These are phyloP conservation scores for Macrobrachium rosenbergii DNA, from an alignment of 1,140 invertebrate species.

Conservation along the genomic window DNA sequence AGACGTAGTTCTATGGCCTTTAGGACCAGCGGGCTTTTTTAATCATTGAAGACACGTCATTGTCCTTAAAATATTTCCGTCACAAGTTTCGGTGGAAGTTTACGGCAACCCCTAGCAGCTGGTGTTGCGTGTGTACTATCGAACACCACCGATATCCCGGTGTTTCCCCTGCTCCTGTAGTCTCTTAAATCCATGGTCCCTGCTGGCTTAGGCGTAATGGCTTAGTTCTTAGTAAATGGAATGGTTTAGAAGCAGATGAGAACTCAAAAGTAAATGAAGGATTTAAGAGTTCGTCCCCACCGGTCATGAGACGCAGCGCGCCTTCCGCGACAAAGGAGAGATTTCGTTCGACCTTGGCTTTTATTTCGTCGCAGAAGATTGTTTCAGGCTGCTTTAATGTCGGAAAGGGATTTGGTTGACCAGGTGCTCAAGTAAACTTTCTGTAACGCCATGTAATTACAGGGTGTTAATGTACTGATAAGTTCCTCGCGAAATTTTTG, in stretches of 20 bases:
- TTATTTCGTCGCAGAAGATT: background rate
- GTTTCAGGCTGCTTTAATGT: background rate
- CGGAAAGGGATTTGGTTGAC: background rate
- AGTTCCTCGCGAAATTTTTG: slow-evolving; percentile 50
- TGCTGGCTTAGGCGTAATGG: background rate
- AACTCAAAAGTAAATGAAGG: slow-evolving; percentile 6
- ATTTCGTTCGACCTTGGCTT: slow-evolving; percentile 49
- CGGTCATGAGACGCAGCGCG: slow-evolving; percentile 56
- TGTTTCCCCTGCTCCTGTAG: too few relatives aligned
- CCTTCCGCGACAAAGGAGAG: slow-evolving; percentile 55
- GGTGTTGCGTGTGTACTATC: slow-evolving; percentile 60
- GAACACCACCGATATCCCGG: slow-evolving; percentile 23
- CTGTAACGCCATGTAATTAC: too few relatives aligned
- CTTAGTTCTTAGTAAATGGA: background rate
- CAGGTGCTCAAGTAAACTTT: background rate
- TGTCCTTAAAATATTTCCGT: too few relatives aligned
- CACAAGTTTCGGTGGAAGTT: slow-evolving; percentile 4
- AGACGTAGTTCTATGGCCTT: too few relatives aligned
- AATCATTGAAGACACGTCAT: too few relatives aligned
- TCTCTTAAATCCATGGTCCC: background rate
- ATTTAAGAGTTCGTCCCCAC: background rate
- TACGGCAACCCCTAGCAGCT: slow-evolving; percentile 41
- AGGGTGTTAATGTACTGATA: too few relatives aligned
- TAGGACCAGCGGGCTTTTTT: too few relatives aligned
- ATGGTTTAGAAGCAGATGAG: background rate